Evolutionary conservation across 2,888 invertebrate species (phyloP), one percentile per base, ranked within the genome.

Genomic region (Tenthredo distinguenda): DNA sequence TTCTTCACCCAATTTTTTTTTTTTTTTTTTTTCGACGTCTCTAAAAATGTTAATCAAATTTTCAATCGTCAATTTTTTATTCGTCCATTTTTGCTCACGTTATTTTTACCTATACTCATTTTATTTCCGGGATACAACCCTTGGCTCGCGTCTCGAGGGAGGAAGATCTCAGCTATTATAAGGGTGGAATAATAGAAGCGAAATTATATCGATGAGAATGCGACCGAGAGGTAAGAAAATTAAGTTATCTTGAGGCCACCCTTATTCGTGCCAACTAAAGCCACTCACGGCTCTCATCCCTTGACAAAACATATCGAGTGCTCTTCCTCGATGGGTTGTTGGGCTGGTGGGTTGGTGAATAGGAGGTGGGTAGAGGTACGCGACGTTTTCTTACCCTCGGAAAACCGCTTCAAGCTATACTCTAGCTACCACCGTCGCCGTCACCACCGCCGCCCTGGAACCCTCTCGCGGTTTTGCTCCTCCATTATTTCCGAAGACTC

Each of bases 231-330:
- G 43, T 43, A 43, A 40, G 43, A 74, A 77, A 55, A 77, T 77
- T 31, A 47, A 77, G 77, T 77, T 77, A 77, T 77, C 77, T 55
- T 34, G 55, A 18, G 10, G 40, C 26, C 40, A 43, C 74, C 74
- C 74, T 74, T 55, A 6, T 55, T 74, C 74, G n/a, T 1, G 43
- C 74, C 21, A 74, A 55, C 77, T 31, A 34, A 55, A 47, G 77
- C 47, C 77, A 55, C 77, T 50, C 77, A 18, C 77, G 7, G 50
- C 47, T 43, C 77, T 55, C 77, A 77, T 77, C 50, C 55, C 77
- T 77, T 47, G 50, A 31, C 50, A 55, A 77, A 77, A 77, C 47
- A 77, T 77, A 77, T 77, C 77, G 55, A 77, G 77, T 77, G 77
- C 47, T 77, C 77, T 77, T 77, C 50, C 15, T 26, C 18, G 26